Base-by-base conservation (phyloP, 2,888 invertebrate species). In the Xylota sylvarum region DNA sequence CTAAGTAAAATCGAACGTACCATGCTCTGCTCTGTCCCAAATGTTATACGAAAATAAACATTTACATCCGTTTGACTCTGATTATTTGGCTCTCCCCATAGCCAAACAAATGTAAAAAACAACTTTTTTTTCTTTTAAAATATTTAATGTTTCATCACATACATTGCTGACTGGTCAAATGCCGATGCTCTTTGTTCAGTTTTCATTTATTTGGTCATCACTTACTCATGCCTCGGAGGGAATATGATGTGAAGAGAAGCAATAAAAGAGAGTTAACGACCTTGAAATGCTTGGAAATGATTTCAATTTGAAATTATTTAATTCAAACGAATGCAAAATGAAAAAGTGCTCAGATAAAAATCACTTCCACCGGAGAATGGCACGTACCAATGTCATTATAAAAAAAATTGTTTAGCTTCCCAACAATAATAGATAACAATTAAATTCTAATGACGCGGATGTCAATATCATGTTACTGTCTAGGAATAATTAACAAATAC, bases 371-470 rank as follows among this genome's bases (percentile, higher is more conserved):
- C 19, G n/a, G n/a, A n/a, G 55, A 64, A 37, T 77, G 70, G 40
- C 77, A 82, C 77, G 82, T 72, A 65, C 10, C 1, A 48, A 48
- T 65, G 12, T 14, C 6, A 55, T 10, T 9, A 37, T 64, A 35
- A 12, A 43, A 43, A 43, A 32, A 19, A 70, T 46, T 32, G 32
- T 9, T n/a, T 69, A 32, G 23, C 27, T 62, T 56, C n/a, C 35
- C 46, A 46, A 43, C 52, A 76, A 74, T 32, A 23, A 23, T 23
- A 30, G 23, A 56, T 65, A 65, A 23, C 76, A 76, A 76, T 76
- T 60, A 52, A 73, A 67, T 37, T 56, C 40, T 32, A 58, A 50
- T 65, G 62, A 27, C n/a, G 17, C 5, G n/a, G 48, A 40, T 56
- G 37, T 30, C 52, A 46, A 19, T 55, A 65, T 65, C 7, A 10